Base-by-base conservation (phyloP, 2,797 vertebrate genomes). In the Sebastes diploproa region DNA sequence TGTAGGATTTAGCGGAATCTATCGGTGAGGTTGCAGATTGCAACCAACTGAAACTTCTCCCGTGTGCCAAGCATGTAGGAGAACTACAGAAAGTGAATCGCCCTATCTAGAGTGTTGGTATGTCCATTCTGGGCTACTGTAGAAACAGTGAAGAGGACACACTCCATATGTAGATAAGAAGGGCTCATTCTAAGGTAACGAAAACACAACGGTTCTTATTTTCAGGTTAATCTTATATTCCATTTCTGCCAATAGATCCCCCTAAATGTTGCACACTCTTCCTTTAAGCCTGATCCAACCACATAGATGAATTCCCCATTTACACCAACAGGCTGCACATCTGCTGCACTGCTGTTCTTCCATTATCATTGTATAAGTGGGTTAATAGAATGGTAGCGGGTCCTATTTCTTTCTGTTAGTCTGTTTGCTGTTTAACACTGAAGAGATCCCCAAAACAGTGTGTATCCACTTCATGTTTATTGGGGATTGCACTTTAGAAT, bases 391-490 rank as follows among this genome's bases (percentile, higher is more conserved):
- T 52, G 11, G 10, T 50, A 11, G 59, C 34, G 1, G 25, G 23
- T 46, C 13, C 36, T 55, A 9, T 54, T 62, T 65, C 16, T 65
- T 42, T 65, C 60, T 46, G n/a, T 60, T 23, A 71, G 30, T 74
- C 22, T 29, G 29, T 77, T 46, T 64, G 46, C 32, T 56, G 59
- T 58, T 59, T 10, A 75, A 55, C 38, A 77, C 23, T 11, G 30
- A 42, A 12, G 20, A 70, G 62, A 76, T 59, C 46, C 18, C 62
- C 70, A 56, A 13, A 75, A 63, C 56, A 61, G 14, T 80, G 72
- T 76, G 73, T 68, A 68, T 20, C 56, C 36, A 42, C 27, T 38
- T 42, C 16, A 11, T 78, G 64, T 72, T 86, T 83, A 82, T 65
- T 67, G 46, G 55, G 5, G 8, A 72, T 50, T 72, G 67, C 58